Conservation (phyloP, 2,113 vertebrate genomes). For the Cettia cetti region DNA sequence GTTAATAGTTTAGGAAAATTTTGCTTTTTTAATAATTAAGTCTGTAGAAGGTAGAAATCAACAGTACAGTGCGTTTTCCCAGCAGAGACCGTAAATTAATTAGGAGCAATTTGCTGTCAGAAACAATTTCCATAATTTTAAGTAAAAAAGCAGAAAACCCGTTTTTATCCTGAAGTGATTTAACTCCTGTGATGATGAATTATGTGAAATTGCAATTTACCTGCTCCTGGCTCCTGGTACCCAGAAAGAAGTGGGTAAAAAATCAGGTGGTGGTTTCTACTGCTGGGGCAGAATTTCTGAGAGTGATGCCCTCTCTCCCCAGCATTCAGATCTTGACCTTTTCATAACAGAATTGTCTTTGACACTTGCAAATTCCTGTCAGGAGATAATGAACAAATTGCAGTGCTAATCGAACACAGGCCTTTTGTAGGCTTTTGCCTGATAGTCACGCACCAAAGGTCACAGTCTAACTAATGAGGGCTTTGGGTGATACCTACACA, state of each 20-base stretch:
- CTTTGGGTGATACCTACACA: conserved; percentile 68
- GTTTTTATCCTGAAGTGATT: conserved; percentile 72
- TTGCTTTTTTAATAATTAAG: conserved; percentile 74
- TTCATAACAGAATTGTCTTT: conserved; percentile 71
- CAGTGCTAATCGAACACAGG: conserved; percentile 71
- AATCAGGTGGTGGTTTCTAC: background rate
- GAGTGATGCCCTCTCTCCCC: conserved; percentile 42
- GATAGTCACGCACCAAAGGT: conserved; percentile 74
- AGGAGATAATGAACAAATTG: conserved; percentile 77
- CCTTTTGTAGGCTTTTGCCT: conserved; percentile 62
- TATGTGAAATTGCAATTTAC: conserved; percentile 51
- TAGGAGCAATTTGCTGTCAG: conserved; percentile 81
- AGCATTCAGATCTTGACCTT: conserved; percentile 66
- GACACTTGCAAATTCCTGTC: conserved; percentile 74
- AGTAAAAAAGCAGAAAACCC: conserved; percentile 72
- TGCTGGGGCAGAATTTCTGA: conserved; percentile 52
- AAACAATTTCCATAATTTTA: conserved; percentile 82
- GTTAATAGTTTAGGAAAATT: conserved; percentile 73
- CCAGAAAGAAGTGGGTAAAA: background rate
- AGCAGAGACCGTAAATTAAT: conserved; percentile 81
- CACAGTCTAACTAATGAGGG: conserved; percentile 73
- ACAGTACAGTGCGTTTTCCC: conserved; percentile 77
- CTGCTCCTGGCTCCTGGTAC: conserved; percentile 25
- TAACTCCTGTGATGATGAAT: conserved; percentile 75
- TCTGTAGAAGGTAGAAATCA: conserved; percentile 77